Conservation (phyloP, 2,888 invertebrate species). For the Liopterus haemorrhoidalis region DNA sequence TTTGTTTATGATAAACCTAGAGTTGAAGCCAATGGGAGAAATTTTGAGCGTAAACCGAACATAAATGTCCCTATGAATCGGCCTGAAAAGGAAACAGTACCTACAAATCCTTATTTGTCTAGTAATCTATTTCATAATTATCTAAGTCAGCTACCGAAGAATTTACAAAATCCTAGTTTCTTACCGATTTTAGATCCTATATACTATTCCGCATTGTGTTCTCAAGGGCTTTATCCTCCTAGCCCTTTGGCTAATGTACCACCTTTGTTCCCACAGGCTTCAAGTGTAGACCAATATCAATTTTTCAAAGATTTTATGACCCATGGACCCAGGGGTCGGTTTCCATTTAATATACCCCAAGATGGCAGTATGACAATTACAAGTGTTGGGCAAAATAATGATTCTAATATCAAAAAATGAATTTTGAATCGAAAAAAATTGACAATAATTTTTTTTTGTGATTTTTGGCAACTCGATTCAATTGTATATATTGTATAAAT, state of each 20-base stretch:
- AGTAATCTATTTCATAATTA: too few species aligned
- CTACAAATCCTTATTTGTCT: too few species aligned
- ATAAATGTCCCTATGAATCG: too few species aligned
- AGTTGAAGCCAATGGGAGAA: constrained; percentile 8
- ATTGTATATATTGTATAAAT: too few species aligned
- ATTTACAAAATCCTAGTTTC: too few species aligned
- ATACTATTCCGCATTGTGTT: constrained; percentile 48
- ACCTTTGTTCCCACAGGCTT: constrained; percentile 45
- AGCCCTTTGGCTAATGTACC: constrained; percentile 36
- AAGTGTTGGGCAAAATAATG: constrained; percentile 10
- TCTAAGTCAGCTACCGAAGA: too few species aligned
- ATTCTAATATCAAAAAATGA: too few species aligned
- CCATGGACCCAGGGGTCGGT: constrained; percentile 38
- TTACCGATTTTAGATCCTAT: constrained; percentile 46
- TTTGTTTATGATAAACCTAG: constrained; percentile 3
- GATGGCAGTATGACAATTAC: constrained; percentile 36
- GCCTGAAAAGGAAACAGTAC: too few species aligned
- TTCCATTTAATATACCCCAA: constrained; percentile 39
- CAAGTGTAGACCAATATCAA: constrained; percentile 49
- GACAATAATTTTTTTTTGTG: too few species aligned
- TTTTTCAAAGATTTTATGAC: constrained; percentile 52
- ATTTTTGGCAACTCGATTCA: too few species aligned
- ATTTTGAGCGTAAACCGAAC: constrained; percentile 12
- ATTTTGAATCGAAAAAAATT: too few species aligned
- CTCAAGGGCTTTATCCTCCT: constrained; percentile 45